phyloP scores from a whole-genome alignment of 2,797 vertebrate genomes.

The Florisuga fusca region DNA sequence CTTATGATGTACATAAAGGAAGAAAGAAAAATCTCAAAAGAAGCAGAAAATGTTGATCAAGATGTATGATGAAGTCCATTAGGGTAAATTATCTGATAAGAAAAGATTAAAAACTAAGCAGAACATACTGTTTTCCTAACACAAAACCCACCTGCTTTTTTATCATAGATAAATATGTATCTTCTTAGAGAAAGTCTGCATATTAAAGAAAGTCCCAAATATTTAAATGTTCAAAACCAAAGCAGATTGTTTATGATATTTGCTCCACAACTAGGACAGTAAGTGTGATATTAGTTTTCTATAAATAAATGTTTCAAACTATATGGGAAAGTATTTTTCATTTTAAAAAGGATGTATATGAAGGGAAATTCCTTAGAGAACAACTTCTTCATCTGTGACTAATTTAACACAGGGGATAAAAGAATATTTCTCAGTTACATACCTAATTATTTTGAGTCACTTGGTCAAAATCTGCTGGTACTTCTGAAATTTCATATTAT shows the following conservation, averaged over 20 bases:
- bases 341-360: not conserved
- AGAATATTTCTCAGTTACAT: not conserved
- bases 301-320: accelerated
- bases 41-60: not conserved
- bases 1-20: not conserved
- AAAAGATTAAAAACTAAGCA: not conserved
- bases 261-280: not conserved
- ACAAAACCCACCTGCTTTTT: not conserved
- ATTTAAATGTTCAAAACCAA: not conserved
- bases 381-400: not conserved
- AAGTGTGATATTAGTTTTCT: not conserved
- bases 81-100: not conserved
- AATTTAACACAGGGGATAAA: not conserved
- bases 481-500: not conserved
- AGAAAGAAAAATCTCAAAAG: not conserved
- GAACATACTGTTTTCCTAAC: not conserved
- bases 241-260: not conserved
- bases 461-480: not conserved
- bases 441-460: not conserved
- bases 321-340: not conserved
- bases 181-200: not conserved
- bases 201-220: not conserved
- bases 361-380: not conserved
- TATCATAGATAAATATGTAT: not conserved
- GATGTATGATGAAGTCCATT: not conserved